Evolutionary conservation across 2,797 vertebrate species (phyloP), one percentile per base, ranked within the genome.

Genomic region (Varecia variegata): DNA sequence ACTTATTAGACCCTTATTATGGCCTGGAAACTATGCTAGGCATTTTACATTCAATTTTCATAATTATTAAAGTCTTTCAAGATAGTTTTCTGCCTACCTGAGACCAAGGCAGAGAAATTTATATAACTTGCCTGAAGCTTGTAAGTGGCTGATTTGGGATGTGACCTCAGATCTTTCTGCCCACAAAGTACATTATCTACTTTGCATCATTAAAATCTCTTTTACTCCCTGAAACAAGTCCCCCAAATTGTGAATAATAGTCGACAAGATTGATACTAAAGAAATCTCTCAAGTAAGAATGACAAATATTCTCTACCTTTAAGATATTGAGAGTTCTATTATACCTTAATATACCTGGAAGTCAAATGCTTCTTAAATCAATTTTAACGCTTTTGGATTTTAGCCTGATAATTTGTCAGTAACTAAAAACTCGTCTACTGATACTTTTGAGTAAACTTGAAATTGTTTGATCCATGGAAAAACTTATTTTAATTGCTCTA

Each of bases 151-250:
- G 14, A 82, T 76, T 56, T 81, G 43, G n/a, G n/a, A 90, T 73
- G 30, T 88, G 35, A 65, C 11, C 68, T 71, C 40, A 52, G 47
- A 88, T 90, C 21, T 43, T 93, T 95, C 43, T 71, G 58, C 43
- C 35, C 47, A 67, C 12, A 60, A 79, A 87, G n/a, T 54, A 54
- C 9, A 30, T 91, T 93, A 71, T 93, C 30, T 40, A 94, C 76
- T 73, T 94, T 95, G 60, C 32, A 77, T 93, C 56, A 92, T 93
- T 95, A 92, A 94, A 96, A 95, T 97, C 25, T 94, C 40, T 56
- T 76, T 87, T 86, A 86, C 9, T 58, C 50, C 27, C 62, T 80
- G 54, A 86, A 47, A 94, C 8, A 47, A 6, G 11, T 80, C 3
- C 38, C 38, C 56, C n/a, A 92, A 77, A 81, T 90, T 76, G 9